These are phyloP conservation scores for Otis tarda DNA, from an alignment of 2,113 vertebrate genomes.

Conservation along the genomic window DNA sequence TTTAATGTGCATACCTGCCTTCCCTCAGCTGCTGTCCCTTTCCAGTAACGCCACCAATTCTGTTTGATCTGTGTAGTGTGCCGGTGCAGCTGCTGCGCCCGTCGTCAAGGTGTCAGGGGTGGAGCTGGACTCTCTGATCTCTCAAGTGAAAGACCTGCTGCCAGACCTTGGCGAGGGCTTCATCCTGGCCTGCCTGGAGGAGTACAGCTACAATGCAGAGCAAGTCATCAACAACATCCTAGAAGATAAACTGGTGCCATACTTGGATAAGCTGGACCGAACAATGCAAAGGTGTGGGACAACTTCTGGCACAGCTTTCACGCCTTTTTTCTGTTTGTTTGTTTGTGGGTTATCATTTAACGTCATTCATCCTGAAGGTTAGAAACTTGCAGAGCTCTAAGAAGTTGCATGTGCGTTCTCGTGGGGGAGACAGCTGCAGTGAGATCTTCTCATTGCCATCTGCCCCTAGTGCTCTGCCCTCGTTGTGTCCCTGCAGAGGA, in stretches of 20 bases:
- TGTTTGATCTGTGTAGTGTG: conserved; percentile 20
- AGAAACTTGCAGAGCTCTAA: not conserved
- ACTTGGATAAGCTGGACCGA: conserved; percentile 83
- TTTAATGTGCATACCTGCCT: no score
- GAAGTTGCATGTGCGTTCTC: not conserved
- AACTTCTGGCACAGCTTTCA: not conserved
- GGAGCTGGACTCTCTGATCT: conserved; percentile 91
- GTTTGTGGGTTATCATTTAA: not conserved
- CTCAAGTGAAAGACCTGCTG: conserved; percentile 89
- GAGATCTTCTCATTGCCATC: not conserved
- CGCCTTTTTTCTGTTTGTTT: not conserved
- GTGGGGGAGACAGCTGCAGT: not conserved
- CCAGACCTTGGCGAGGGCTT: conserved; percentile 94
- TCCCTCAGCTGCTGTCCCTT: not conserved
- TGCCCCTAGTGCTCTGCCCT: not conserved
- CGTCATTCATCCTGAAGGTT: not conserved
- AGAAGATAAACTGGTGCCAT: conserved; percentile 82
- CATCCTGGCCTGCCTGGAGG: conserved; percentile 89
- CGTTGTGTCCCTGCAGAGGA: not conserved
- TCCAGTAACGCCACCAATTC: not conserved
- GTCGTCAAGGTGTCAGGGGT: conserved; percentile 62
- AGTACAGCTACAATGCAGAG: conserved; percentile 84
- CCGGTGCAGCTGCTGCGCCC: conserved; percentile 41
- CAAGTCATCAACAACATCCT: conserved; percentile 95
- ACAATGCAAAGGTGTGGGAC: conserved; percentile 82